These are phyloP conservation scores for Heliocidaris erythrogramma DNA, from an alignment of 35 echinoderm and acorn worm species.

Conservation along the genomic window DNA sequence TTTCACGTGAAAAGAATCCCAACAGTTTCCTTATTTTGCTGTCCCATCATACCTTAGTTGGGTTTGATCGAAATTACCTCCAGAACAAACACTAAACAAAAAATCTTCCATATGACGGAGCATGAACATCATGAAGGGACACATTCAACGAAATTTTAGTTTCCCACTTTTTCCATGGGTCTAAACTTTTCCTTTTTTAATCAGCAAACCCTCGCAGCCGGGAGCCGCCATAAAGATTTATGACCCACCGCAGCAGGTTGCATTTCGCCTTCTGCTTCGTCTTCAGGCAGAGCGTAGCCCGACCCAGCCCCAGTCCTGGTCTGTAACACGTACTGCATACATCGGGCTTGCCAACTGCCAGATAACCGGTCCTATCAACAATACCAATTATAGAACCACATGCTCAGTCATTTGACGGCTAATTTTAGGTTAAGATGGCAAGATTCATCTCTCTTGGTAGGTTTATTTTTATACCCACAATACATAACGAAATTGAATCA, in stretches of 20 bases:
- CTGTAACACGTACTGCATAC: not conserved
- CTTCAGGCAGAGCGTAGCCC: not conserved
- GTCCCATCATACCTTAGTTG: not conserved
- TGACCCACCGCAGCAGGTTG: not conserved
- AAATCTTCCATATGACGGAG: no score
- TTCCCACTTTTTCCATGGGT: not conserved
- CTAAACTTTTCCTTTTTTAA: not conserved
- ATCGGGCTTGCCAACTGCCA: not conserved
- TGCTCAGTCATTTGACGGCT: not conserved
- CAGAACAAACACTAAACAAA: no score
- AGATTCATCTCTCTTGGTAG: not conserved
- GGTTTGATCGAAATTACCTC: not conserved
- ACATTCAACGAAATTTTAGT: not conserved
- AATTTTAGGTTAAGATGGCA: not conserved
- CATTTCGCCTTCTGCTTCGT: not conserved
- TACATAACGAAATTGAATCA: not conserved
- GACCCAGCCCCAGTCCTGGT: not conserved
- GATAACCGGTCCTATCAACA: not conserved
- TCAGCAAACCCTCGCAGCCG: not conserved
- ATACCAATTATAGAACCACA: not conserved
- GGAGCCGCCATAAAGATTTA: constrained; percentile 16
- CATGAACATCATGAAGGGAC: not conserved
- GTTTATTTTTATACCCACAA: not conserved
- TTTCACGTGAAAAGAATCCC: not conserved
- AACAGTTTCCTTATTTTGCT: not conserved